Evolutionary conservation across 1,140 invertebrate genomes (phyloP), one percentile per base, ranked within the genome.

Genomic region (Achroia grisella): DNA sequence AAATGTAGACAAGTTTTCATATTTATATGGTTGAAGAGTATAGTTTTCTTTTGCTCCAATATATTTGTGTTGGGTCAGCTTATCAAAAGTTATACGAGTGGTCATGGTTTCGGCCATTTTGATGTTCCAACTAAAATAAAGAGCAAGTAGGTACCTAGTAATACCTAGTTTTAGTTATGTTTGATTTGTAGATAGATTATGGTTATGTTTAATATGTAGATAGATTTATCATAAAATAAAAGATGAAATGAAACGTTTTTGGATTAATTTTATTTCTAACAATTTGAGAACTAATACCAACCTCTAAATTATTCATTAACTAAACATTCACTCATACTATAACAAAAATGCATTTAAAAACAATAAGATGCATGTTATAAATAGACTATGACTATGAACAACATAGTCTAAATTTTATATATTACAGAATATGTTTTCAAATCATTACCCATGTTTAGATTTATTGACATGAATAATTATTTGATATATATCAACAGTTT

Each of bases 1-100:
- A 89, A 92, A 71, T 93, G 93, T 11, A 73, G 89, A 45, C 93
- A 97, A 78, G 93, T 93, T 0, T 98, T 96, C 71, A 63, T 92
- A 11, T 90, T 89, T 51, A 90, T 96, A 52, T 96, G 94, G 91
- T 51, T 92, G n/a, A 90, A 93, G 57, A 85, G 93, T 44, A 78
- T 94, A 10, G 77, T 92, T 1, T 96, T 97, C 68, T 96, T 95
- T 71, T 84, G 88, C 51, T 88, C 90, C 5, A 95, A 96, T 76
- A 87, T 95, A 52, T 91, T 90, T 43, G 88, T 96, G 46, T 75
- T 96, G 29, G 86, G 87, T 6, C 87, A 92, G 52, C 72, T 95
- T 23, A 89, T 95, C 33, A 86, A 81, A 50, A 77, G 86, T 62
- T 93, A 92, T 33, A 52, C 43, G 13, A 67, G 74, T 0, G 63